These are phyloP conservation scores for Larimichthys polyactis DNA, from an alignment of 2,113 vertebrate genomes.

Conservation along the genomic window DNA sequence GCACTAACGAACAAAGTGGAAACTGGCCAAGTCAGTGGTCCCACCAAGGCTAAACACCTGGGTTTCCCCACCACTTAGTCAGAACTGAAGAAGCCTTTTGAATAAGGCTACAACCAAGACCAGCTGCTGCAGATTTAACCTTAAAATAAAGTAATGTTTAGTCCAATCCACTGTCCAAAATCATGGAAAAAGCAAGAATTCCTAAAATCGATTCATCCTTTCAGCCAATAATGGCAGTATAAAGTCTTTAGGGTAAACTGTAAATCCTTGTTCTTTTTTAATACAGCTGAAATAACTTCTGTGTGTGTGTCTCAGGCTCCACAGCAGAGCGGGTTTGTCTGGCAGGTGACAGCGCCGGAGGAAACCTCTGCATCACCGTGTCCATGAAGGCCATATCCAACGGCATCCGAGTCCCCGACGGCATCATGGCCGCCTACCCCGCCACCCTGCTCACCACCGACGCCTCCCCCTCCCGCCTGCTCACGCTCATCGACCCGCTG, in stretches of 20 bases:
- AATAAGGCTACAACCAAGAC: too few species aligned
- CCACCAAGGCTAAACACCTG: too few species aligned
- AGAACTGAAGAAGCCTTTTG: too few species aligned
- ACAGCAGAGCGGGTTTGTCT: constrained; percentile 90
- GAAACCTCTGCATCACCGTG: constrained; percentile 92
- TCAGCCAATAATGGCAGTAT: not conserved
- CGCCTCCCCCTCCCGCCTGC: constrained; percentile 91
- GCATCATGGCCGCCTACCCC: constrained; percentile 92
- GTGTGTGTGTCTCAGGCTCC: constrained; percentile 82
- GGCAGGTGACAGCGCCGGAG: constrained; percentile 92
- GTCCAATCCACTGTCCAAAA: not conserved
- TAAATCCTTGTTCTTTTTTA: not conserved
- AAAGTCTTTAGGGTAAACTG: not conserved
- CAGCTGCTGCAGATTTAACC: too few species aligned
- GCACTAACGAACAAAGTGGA: too few species aligned
- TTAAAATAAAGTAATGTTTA: not conserved
- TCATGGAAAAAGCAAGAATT: not conserved
- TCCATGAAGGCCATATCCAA: constrained; percentile 88
- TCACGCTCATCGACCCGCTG: constrained; percentile 91
- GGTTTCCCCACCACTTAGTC: too few species aligned
- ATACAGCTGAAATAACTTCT: not conserved
- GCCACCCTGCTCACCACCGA: constrained; percentile 88
- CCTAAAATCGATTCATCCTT: not conserved
- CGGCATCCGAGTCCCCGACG: constrained; percentile 88
- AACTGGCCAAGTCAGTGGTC: too few species aligned